Base-by-base conservation (phyloP, 2,888 invertebrate genomes). In the Ichneumoninae sp. region DNA sequence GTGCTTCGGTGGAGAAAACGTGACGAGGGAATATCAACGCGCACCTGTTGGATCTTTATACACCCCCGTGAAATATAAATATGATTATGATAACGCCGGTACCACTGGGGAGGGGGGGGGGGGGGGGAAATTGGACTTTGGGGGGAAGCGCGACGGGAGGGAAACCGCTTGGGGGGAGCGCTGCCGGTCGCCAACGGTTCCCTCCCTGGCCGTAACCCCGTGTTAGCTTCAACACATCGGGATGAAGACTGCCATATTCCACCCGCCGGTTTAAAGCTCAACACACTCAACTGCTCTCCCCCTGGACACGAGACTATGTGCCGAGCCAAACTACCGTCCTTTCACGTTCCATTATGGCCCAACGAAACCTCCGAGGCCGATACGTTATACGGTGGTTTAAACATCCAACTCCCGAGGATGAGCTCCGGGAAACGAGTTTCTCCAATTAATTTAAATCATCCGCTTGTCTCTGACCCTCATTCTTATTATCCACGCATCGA, bases 31-130 rank as follows among this genome's bases (percentile, higher is more conserved):
- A 36, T 33, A 54, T 47, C 52, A 70, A 74, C 54, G 75, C 74
- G 87, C 89, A 91, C 91, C 91, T 91, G 89, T 88, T 89, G 90
- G 82, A 84, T 83, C 84, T 81, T 50, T 65, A 62, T 36, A 62
- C 52, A 77, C 33, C 57, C 50, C 80, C 78, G 82, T 85, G 86
- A 89, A 88, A 90, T 90, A 90, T 89, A 89, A 89, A 89, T 90
- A 90, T 90, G 88, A 89, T 87, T 88, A 89, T 87, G 88, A 88
- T 87, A 85, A 79, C 81, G 82, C 44, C 44, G 44, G 16, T 66
- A 68, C 54, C 13, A 30, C 30, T 33, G 13, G 13, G 69, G 47
- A 1, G 22, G 22, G 36, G 30, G 50, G 36, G 44, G 54, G 54
- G 26, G 30, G 8, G 36, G 16, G 44, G 40, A 52, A 26, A 70